These are phyloP conservation scores for Cavia porcellus DNA, from an alignment of 2,113 vertebrate genomes.

Conservation along the genomic window DNA sequence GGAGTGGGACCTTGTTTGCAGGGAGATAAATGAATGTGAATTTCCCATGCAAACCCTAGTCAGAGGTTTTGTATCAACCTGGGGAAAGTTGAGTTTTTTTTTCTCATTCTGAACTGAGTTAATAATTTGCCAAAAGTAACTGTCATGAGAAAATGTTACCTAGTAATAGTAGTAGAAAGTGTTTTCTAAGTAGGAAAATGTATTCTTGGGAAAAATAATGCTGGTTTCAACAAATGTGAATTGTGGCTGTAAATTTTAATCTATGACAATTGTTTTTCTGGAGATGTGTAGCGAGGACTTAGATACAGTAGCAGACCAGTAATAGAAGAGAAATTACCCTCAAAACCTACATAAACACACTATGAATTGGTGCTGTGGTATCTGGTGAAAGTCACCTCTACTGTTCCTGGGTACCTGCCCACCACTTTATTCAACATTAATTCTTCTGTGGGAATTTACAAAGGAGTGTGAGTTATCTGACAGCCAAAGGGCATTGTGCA, in stretches of 20 bases:
- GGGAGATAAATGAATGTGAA: neutral
- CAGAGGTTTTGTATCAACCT: neutral
- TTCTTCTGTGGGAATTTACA: neutral
- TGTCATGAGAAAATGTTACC: neutral
- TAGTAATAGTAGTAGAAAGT: neutral
- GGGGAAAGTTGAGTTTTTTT: neutral
- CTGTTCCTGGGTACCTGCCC: too few relatives aligned
- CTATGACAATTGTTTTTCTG: neutral
- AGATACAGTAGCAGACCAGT: neutral
- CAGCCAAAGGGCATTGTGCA: neutral
- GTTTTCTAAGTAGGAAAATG: slow-evolving; percentile 25
- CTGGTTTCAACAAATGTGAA: slow-evolving; percentile 22
- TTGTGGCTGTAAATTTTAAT: neutral
- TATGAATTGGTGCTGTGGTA: neutral
- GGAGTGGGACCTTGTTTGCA: neutral
- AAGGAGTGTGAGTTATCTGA: neutral
- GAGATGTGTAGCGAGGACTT: neutral
- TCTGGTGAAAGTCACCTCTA: neutral
- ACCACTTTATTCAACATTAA: neutral
- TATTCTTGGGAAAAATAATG: neutral
- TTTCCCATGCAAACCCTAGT: neutral
- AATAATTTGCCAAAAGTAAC: neutral
- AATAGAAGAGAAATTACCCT: neutral
- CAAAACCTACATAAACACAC: neutral
- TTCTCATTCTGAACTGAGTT: neutral